These are phyloP conservation scores for Ectropis grisescens DNA, from an alignment of 1,140 invertebrate species.

Conservation along the genomic window DNA sequence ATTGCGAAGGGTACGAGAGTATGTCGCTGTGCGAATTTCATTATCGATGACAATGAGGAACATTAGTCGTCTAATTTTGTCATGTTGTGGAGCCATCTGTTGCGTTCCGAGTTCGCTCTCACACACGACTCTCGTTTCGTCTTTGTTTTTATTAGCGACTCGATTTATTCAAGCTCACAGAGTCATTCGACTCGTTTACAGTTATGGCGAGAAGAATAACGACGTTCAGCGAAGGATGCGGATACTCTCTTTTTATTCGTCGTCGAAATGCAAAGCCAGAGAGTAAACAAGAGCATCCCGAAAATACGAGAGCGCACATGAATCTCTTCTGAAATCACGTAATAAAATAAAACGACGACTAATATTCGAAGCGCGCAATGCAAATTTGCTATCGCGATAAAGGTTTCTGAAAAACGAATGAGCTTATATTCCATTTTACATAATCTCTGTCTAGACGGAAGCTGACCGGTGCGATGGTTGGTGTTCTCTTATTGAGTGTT, in stretches of 20 bases:
- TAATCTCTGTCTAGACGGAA: conserved; percentile 65
- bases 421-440: conserved; percentile 48
- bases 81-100: conserved; percentile 43
- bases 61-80: conserved; percentile 38
- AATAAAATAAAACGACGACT: conserved; percentile 32
- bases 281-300: too few species aligned
- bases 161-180: too few species aligned
- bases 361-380: conserved; percentile 32
- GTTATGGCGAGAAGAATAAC: too few species aligned
- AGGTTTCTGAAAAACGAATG: conserved; percentile 35
- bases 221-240: too few species aligned
- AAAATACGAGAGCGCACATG: conserved; percentile 15
- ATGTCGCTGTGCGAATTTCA: conserved; percentile 38
- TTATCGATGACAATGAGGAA: conserved; percentile 54
- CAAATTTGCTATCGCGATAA: conserved; percentile 41
- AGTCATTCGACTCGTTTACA: too few species aligned
- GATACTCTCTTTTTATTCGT: too few species aligned
- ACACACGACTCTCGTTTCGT: conserved; percentile 1
- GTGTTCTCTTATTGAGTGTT: conserved; percentile 30
- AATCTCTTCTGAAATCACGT: conserved; percentile 26
- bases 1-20: conserved; percentile 55
- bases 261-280: too few species aligned
- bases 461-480: conserved; percentile 22
- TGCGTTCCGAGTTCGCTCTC: conserved; percentile 14
- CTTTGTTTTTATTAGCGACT: too few species aligned